phyloP scores from a whole-genome alignment of 2,888 invertebrate species.

The Byasa hedistus region DNA sequence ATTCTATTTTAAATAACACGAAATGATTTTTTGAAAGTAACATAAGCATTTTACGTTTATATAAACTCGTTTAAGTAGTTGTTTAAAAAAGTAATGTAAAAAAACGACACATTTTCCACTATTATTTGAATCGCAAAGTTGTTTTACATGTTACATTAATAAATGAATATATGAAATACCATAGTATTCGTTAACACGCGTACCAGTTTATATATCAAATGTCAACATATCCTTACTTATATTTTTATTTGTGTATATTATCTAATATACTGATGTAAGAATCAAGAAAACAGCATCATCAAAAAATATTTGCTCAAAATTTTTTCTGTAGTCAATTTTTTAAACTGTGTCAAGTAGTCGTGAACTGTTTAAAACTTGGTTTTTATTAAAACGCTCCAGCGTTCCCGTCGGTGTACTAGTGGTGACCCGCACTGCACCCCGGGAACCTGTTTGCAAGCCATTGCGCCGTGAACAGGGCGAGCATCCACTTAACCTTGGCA shows the following conservation, averaged over 20 bases:
- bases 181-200: not conserved
- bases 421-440: constrained; percentile 23
- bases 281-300: no score
- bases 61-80: no score
- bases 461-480: constrained; percentile 29
- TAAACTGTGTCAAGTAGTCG: not conserved
- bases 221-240: not conserved
- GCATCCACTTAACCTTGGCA: constrained; percentile 18
- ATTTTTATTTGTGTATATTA: not conserved
- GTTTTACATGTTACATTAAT: not conserved
- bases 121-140: not conserved
- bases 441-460: constrained; percentile 32
- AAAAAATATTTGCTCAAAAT: no score
- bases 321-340: not conserved
- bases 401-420: constrained; percentile 11
- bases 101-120: no score
- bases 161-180: not conserved
- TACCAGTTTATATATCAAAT: not conserved
- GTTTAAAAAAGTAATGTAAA: no score
- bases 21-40: no score
- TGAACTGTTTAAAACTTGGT: not conserved
- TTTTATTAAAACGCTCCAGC: not conserved
- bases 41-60: no score
- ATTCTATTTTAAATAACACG: no score
- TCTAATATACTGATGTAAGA: no score